A percentile compares a stretch with the other conserved stretches of the same genome.
Conservation (phyloP, 2,888 invertebrate genomes). For the Volucella bombylans region DNA sequence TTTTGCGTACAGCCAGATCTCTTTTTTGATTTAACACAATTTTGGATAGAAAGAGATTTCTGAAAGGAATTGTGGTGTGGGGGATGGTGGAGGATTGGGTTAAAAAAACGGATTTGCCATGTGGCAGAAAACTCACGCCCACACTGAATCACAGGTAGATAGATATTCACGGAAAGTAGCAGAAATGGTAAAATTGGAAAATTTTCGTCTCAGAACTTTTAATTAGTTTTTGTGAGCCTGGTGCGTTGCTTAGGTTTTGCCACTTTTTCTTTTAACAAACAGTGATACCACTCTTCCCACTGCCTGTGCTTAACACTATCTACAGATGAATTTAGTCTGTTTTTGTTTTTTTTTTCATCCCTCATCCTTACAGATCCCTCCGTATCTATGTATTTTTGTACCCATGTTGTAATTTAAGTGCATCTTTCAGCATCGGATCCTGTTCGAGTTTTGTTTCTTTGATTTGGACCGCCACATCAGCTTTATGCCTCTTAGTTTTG, state of each 20-base stretch:
- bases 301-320: constrained; percentile 36
- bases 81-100: background rate
- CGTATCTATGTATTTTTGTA: constrained; percentile 19
- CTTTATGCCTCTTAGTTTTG: constrained; percentile 25
- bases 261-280: constrained; percentile 49
- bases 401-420: constrained; percentile 44
- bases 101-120: constrained; percentile 62
- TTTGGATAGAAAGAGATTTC: constrained; percentile 58
- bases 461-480: constrained; percentile 50
- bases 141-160: constrained; percentile 6
- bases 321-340: constrained; percentile 39
- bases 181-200: constrained; percentile 76
- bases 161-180: constrained; percentile 58
- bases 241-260: constrained; percentile 66
- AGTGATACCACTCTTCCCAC: constrained; percentile 36
- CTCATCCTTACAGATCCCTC: constrained; percentile 15
- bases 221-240: constrained; percentile 81
- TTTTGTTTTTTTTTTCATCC: constrained; percentile 19
- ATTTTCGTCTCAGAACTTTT: constrained; percentile 82
- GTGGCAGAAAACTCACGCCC: constrained; percentile 67
- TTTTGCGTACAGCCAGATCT: constrained; percentile 30
- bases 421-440: constrained; percentile 39
- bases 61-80: background rate
- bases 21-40: constrained; percentile 72
- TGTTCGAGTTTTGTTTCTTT: constrained; percentile 19